Base-by-base conservation (phyloP, 1,140 invertebrate genomes). In the Scaptodrosophila lebanonensis region DNA sequence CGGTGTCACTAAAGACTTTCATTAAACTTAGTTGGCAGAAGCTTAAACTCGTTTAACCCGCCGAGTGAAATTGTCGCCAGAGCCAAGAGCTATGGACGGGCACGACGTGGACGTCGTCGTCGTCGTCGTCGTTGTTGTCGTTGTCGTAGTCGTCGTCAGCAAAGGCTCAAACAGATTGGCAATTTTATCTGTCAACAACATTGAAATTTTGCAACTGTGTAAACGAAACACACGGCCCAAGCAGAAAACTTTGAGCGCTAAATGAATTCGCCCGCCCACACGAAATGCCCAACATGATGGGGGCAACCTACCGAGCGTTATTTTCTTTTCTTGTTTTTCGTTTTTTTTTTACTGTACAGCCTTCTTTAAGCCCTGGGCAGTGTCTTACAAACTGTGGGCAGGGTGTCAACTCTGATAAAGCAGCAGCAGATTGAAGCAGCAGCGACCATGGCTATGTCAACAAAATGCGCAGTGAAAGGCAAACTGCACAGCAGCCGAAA, bases 161-260 rank as follows among this genome's bases (percentile, higher is more conserved):
- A n/a, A n/a, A n/a, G n/a, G 49, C 29, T 18, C 56, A 42, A 68
- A 44, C 52, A 65, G 73, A 82, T 69, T 66, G 75, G 40, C 75
- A 82, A 82, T 70, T 82, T 82, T 82, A 79, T 82, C 75, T 79
- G 75, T 79, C 73, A 82, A 66, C 75, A 69, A 52, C 73, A 69
- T 68, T 58, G 48, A 56, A 71, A 57, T 60, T 9, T 38, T 13
- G 35, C 35, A 16, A 42, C 25, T 56, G 50, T 38, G 45, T 35
- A 18, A n/a, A n/a, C n/a, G 16, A 39, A 56, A 43, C 20, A 33
- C 13, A 22, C 11, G 40, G 43, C 42, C 25, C 43, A 29, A 35
- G 18, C 40, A 38, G 38, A 29, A 42, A 29, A 30, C 22, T 30
- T 22, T 11, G 13, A 43, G 27, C 35, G 17, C 11, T 52, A 57